Evolutionary conservation across 35 echinoderm and acorn worm species (phyloP).

Genomic region (Stichopus chloronotus): DNA sequence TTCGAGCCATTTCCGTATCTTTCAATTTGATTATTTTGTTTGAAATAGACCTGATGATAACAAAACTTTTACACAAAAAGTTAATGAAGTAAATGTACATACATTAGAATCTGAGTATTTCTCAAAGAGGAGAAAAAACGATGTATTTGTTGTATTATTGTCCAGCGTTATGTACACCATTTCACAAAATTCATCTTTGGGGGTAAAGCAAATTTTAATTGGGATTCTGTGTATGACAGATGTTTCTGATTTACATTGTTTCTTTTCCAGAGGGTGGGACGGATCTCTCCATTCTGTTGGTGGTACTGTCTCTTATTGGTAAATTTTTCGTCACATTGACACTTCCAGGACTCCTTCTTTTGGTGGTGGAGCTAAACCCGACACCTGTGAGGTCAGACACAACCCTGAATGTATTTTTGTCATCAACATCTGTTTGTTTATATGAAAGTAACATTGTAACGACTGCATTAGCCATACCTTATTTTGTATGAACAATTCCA

Average conservation of each 20-base stretch:
- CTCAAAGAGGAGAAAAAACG: neutral
- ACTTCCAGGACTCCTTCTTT: constrained; percentile 22
- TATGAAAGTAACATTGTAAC: neutral
- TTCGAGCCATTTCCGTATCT: no score
- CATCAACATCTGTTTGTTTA: no score
- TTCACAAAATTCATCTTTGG: no score
- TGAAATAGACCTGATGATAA: no score
- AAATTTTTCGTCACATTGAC: constrained; percentile 44
- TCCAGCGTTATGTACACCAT: neutral
- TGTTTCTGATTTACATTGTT: neutral
- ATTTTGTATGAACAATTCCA: neutral
- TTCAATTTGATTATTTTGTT: no score
- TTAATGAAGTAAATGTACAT: no score
- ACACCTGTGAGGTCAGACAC: constrained; percentile 29
- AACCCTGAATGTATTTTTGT: no score
- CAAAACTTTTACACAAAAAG: no score
- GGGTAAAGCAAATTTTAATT: no score
- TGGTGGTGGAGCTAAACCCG: constrained; percentile 42
- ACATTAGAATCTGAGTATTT: no score
- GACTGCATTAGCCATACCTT: neutral
- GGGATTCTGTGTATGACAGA: neutral
- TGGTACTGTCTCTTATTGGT: constrained; percentile 1
- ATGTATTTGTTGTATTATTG: neutral
- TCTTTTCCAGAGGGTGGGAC: neutral
- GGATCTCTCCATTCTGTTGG: neutral